Conservation (phyloP, 2,113 vertebrate species). For the Pontoporia blainvillei region DNA sequence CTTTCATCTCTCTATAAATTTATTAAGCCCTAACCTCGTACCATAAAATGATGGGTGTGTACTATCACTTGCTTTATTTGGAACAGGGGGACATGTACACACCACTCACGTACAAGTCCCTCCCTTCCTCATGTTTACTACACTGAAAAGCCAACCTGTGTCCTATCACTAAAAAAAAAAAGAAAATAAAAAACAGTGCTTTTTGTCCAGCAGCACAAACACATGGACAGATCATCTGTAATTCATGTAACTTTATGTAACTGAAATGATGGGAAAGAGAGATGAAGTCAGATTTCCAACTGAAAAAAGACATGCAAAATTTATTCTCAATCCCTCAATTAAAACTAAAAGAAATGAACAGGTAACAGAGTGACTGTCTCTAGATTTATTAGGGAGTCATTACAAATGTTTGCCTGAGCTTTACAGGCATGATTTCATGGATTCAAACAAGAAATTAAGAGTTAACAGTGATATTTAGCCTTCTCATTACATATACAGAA, state of each 20-base stretch:
- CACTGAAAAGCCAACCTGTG: background rate
- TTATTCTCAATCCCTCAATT: background rate
- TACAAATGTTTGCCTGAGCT: constrained; percentile 40
- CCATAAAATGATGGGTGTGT: constrained; percentile 34
- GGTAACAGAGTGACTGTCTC: constrained; percentile 54
- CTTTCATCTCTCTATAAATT: background rate
- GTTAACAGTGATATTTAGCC: constrained; percentile 50
- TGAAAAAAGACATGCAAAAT: background rate
- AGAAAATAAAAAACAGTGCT: background rate
- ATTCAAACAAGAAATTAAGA: constrained; percentile 44
- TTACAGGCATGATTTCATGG: constrained; percentile 51
- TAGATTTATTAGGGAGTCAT: constrained; percentile 63
- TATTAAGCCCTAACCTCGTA: constrained; percentile 50
- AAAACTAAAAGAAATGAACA: constrained; percentile 47
- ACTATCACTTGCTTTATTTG: background rate
- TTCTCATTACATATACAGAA: constrained; percentile 35
- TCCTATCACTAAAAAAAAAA: background rate
- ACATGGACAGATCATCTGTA: background rate
- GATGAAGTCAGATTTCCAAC: background rate
- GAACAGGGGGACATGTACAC: background rate
- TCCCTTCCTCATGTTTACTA: background rate
- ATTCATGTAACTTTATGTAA: background rate
- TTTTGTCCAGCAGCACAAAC: background rate
- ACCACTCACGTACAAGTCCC: background rate
- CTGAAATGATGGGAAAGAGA: background rate